These are phyloP conservation scores for Anastrepha obliqua DNA, from an alignment of 1,140 invertebrate species.

Conservation along the genomic window DNA sequence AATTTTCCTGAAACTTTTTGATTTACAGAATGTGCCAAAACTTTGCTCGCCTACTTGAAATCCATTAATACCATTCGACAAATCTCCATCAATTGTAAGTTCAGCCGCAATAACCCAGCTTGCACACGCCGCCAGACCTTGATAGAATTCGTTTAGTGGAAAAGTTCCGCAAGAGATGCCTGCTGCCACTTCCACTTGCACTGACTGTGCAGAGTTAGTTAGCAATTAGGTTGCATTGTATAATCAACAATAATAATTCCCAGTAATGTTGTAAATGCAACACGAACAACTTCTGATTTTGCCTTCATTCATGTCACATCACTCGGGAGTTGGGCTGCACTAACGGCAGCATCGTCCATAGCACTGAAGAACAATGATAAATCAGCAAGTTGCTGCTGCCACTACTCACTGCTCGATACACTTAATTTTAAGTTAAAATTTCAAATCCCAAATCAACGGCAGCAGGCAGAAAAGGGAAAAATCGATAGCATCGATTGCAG, in stretches of 20 bases:
- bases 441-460: conserved; percentile 19
- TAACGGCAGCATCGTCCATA: not conserved
- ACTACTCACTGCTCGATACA: conserved; percentile 3
- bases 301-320: conserved; percentile 33
- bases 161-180: not conserved
- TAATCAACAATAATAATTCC: conserved; percentile 51
- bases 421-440: conserved; percentile 37
- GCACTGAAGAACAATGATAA: not conserved
- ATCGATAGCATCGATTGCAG: conserved; percentile 25
- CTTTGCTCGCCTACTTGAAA: conserved; percentile 1
- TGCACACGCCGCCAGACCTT: not conserved
- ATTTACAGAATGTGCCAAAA: not conserved
- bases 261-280: conserved; percentile 50
- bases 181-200: not conserved
- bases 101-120: not conserved
- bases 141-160: not conserved
- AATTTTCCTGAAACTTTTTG: not conserved
- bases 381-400: not conserved
- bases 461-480: not conserved
- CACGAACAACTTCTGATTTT: conserved; percentile 46
- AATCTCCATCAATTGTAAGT: not conserved
- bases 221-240: not conserved
- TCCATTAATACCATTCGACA: conserved; percentile 1
- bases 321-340: conserved; percentile 15
- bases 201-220: not conserved